A percentile compares a stretch with the other conserved stretches of the same genome.
These are phyloP conservation scores for Acanthaster planci DNA, from an alignment of 35 echinoderm and acorn worm genomes.

Conservation along the genomic window DNA sequence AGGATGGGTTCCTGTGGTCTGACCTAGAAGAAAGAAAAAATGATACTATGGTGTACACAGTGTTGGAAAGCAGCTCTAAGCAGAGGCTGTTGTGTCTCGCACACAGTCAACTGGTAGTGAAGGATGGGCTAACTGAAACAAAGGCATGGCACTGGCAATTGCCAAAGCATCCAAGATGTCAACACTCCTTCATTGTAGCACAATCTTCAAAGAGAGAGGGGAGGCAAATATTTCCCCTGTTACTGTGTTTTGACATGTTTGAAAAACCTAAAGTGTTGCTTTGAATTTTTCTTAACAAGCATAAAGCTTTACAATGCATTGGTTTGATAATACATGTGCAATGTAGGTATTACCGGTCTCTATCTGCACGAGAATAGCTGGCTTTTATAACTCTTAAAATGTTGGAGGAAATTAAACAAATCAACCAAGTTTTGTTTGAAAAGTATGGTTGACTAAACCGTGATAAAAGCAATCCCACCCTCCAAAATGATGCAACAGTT, in stretches of 20 bases:
- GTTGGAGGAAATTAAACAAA: no score
- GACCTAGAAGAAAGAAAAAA: slow-evolving; percentile 43
- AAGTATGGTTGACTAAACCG: no score
- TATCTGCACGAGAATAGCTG: no score
- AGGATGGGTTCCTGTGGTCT: slow-evolving; percentile 27
- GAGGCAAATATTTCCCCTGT: neutral
- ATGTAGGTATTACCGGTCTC: no score
- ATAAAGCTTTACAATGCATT: no score
- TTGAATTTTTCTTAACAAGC: neutral
- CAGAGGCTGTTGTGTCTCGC: slow-evolving; percentile 46
- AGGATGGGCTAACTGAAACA: slow-evolving; percentile 37
- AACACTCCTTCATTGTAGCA: slow-evolving; percentile 31
- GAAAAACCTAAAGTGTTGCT: neutral
- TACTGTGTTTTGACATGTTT: neutral
- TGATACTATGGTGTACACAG: neutral
- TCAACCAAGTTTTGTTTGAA: no score
- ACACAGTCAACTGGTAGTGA: slow-evolving; percentile 42
- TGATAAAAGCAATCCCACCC: no score
- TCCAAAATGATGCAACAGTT: no score
- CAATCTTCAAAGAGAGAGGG: slow-evolving; percentile 45
- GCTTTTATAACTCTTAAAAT: no score
- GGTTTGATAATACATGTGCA: no score
- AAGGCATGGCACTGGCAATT: slow-evolving; percentile 16
- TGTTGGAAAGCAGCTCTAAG: slow-evolving; percentile 7
- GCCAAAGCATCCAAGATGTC: slow-evolving; percentile 37